These are phyloP conservation scores for Nomada goodeniana DNA, from an alignment of 2,888 invertebrate species.

Conservation along the genomic window DNA sequence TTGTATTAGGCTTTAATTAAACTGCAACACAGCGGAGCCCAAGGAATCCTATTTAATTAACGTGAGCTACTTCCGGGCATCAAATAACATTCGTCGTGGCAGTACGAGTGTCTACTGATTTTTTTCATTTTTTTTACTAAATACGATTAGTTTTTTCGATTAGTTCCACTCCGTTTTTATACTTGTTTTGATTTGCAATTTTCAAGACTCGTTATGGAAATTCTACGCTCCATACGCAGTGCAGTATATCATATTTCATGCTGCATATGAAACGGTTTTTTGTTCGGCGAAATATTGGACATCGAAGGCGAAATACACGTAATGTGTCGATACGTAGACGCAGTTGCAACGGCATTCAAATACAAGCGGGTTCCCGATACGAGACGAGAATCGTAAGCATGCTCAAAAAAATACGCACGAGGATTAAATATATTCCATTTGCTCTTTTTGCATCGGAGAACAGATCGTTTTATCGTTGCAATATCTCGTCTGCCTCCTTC, in stretches of 20 bases:
- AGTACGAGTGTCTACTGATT: neutral
- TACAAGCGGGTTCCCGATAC: neutral
- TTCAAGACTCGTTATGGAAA: neutral
- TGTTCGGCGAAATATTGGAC: conserved; percentile 17
- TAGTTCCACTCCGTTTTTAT: neutral
- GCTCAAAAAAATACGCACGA: no score
- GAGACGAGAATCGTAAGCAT: neutral
- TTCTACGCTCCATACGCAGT: neutral
- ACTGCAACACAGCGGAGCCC: conserved; percentile 1
- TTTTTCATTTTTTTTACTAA: neutral
- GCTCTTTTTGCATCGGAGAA: no score
- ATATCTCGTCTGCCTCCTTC: no score
- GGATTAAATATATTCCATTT: no score
- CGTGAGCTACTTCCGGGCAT: neutral
- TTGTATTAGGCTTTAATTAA: conserved; percentile 45
- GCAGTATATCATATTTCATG: neutral
- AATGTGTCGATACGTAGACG: neutral
- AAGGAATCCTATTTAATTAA: conserved; percentile 27
- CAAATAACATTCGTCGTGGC: neutral
- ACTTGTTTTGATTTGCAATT: neutral
- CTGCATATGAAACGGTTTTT: neutral
- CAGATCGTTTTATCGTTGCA: neutral
- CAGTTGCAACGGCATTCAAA: conserved; percentile 7
- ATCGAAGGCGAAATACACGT: conserved; percentile 6
- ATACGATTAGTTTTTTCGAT: neutral